Base-by-base conservation (phyloP, 1,140 invertebrate species). In the Orchestia grillus region DNA sequence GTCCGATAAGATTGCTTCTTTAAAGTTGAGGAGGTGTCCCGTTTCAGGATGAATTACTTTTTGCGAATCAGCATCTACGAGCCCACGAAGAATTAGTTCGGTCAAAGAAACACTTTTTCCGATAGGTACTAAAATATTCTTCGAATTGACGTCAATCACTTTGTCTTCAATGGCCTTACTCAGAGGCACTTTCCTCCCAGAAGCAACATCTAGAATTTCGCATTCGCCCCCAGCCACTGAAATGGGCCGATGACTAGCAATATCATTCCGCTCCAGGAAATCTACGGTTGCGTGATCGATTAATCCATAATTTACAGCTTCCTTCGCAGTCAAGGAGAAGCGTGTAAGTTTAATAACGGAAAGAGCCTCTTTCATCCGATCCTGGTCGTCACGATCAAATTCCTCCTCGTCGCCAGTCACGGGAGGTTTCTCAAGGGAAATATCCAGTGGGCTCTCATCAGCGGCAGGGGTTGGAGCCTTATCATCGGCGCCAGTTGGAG, bases 31-130 rank as follows among this genome's bases (percentile, higher is more conserved):
- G 97, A 98, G 98, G 96, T 97, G 98, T 15, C 99, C 99, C 42
- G 98, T 99, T 98, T 99, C 99, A 19, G 99, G 99, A 97, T 99
- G 99, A 96, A 99, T 98, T 96, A 99, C 98, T 97, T 98, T 98
- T 96, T 98, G 98, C 77, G 98, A 98, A 42, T 98, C 97, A n/a
- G 98, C 97, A 97, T 99, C 98, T 96, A 99, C 98, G 40, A 99
- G 97, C 96, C 99, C 99, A 97, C 99, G 98, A 96, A 98, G 98
- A 90, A 99, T 98, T 96, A 99, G 97, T 97, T 98, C 98, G 41
- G 99, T 98, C 96, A 99, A 97, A 43, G 98, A 98, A 57, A 99
- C 97, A 97, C 98, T 98, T 97, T 98, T 98, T 87, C 98, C 98
- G 96, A 99, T 97, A 57, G 99, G 99, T 97, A 99, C 98, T 53